Evolutionary conservation across 1,140 invertebrate genomes (phyloP), one percentile per base, ranked within the genome.

Genomic region (Drosophila cardini): DNA sequence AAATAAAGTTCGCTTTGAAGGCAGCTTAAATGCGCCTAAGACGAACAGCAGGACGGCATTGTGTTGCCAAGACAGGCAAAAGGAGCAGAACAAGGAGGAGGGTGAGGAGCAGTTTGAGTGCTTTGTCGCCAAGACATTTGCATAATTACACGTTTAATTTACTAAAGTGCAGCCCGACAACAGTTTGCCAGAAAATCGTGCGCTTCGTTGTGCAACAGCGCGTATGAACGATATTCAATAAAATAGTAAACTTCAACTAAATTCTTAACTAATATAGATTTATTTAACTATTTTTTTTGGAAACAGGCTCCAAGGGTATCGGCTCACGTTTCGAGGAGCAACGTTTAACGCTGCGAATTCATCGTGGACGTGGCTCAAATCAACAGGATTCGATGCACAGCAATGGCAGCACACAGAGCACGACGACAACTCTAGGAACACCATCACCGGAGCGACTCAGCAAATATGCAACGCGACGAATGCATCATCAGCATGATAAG

Each of bases 311-410:
- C 43, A 91, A 92, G 64, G 94, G 94, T 16, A 90, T 95, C 58
- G 90, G 53, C 93, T 90, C 90, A 9, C 93, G 96, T 45, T 96
- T 97, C 91, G 95, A 98, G 76, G 97, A 98, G 91, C 96, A 98
- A 91, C 95, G 97, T 21, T 93, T 99, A 21, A 99, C 98, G 0
- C 92, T 99, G 50, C 94, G 98, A 58, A 98, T 99, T 78, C 98
- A 99, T 92, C 93, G 98, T 2, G 97, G 97, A 1, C 74, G 90
- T 13, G 87, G 90, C 34, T 90, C 84, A 7, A 87, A 91, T 43
- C 87, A 92, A 48, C 89, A 91, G 52, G 90, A 91, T 57, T 90
- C 89, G 5, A 86, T 90, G 64, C 80, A 92, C 62, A 91, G 90
- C 70, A 91, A 91, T 43, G 90, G 90, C 10, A 91, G 90, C 73